Base-by-base conservation (phyloP, 2,113 vertebrate species). In the Peromyscus polionotus region DNA sequence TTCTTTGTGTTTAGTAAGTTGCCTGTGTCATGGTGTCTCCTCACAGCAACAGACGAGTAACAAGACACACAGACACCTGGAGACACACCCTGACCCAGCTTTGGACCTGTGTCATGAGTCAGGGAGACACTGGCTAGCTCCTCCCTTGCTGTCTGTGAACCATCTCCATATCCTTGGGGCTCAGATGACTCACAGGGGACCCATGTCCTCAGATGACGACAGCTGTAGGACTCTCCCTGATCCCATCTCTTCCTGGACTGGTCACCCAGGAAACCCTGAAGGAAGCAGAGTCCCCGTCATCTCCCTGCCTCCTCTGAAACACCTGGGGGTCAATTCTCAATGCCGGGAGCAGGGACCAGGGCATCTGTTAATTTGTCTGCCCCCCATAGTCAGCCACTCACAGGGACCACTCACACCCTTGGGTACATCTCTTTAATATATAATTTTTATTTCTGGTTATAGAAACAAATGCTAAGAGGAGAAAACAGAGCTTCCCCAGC, bases 381-480 rank as follows among this genome's bases (percentile, higher is more conserved):
- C 75, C 63, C 28, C 59, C 7, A 70, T 4, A 61, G 92, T 80
- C 91, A 20, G 93, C 59, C 81, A 36, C 83, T 87, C 45, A 42
- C 87, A 98, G 97, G 72, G 95, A 98, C 88, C 70, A 96, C 89
- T 20, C 19, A 0, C 63, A 86, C 42, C 88, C 94, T 70, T 24
- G 36, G 57, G 77, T 45, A 57, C 91, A 84, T 98, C 97, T 98
- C 97, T 98, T 98, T 98, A 98, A 98, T 98, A 98, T 98, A 98
- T 98, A 98, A 98, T 98, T 98, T 90, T 99, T 99, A 99, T 99
- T 99, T 99, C 98, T 98, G 98, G 98, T 98, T 99, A 99, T 99
- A 99, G 98, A 98, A 99, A 99, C 98, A 98, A 98, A 98, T 96
- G 97, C 98, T 98, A 98, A 98, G 97, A 98, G 98, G 98, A 98